phyloP scores from a whole-genome alignment of 2,888 invertebrate genomes.

The Cheilosia urbana region DNA sequence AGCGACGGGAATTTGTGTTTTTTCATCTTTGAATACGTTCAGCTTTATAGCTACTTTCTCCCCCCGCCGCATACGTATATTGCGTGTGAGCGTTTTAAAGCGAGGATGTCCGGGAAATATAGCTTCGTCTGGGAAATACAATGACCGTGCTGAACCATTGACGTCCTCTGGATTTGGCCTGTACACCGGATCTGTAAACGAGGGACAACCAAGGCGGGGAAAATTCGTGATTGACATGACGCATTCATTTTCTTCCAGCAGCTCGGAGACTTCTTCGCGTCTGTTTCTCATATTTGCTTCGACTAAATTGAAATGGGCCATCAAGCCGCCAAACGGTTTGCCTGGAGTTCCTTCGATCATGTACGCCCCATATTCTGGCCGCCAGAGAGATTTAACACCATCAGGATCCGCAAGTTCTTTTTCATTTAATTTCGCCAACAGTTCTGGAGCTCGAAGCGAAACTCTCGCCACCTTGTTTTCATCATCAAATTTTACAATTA shows the following conservation, averaged over 20 bases:
- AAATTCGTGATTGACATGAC: constrained; percentile 96
- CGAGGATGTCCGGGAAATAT: constrained; percentile 98
- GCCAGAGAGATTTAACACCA: constrained; percentile 95
- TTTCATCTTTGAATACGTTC: constrained; percentile 95
- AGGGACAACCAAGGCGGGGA: constrained; percentile 94
- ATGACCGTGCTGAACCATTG: constrained; percentile 91
- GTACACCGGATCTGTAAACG: constrained; percentile 92
- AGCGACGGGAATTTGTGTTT: constrained; percentile 94
- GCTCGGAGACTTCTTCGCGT: constrained; percentile 91
- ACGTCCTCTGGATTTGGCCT: constrained; percentile 88
- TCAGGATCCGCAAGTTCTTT: constrained; percentile 91
- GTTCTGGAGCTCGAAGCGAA: constrained; percentile 92
- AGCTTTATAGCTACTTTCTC: constrained; percentile 98
- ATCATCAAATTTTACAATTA: constrained; percentile 97
- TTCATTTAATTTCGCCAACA: constrained; percentile 92
- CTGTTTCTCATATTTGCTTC: constrained; percentile 97
- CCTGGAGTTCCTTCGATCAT: constrained; percentile 99
- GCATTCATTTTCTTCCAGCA: constrained; percentile 91
- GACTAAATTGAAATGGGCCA: constrained; percentile 98
- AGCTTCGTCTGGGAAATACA: constrained; percentile 97
- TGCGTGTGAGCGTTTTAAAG: constrained; percentile 95
- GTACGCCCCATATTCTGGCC: constrained; percentile 99
- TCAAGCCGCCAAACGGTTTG: constrained; percentile 95
- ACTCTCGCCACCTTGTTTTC: constrained; percentile 92
- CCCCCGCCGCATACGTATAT: constrained; percentile 95